phyloP scores from a whole-genome alignment of 1,140 invertebrate species.

The Amyelois transitella region DNA sequence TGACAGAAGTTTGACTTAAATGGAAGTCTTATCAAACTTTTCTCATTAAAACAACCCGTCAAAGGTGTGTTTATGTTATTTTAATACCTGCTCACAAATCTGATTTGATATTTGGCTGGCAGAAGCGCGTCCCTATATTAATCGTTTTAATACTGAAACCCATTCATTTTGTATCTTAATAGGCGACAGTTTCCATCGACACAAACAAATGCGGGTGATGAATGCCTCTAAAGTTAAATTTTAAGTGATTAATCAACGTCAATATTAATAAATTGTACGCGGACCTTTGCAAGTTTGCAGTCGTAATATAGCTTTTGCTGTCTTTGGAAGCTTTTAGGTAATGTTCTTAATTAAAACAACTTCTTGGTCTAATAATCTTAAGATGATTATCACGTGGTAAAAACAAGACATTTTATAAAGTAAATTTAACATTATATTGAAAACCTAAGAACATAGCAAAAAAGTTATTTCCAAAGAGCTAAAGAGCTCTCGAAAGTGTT shows the following conservation, averaged over 20 bases:
- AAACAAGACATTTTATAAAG: too few relatives aligned
- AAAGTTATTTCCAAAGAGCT: too few relatives aligned
- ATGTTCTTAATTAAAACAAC: constrained; percentile 2
- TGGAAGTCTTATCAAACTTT: constrained; percentile 68
- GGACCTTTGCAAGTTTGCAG: background rate
- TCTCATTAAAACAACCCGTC: constrained; percentile 68
- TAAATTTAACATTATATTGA: too few relatives aligned
- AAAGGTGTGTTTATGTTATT: constrained; percentile 69
- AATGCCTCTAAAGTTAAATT: constrained; percentile 6
- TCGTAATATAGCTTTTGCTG: background rate
- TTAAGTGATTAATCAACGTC: constrained; percentile 4
- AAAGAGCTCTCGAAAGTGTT: too few relatives aligned
- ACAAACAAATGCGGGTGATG: constrained; percentile 3
- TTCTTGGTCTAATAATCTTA: too few relatives aligned
- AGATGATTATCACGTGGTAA: too few relatives aligned
- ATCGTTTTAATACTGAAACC: constrained; percentile 5
- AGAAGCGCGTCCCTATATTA: background rate
- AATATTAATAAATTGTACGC: constrained; percentile 1
- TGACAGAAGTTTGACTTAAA: constrained; percentile 68
- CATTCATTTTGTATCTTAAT: constrained; percentile 8
- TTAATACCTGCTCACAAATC: constrained; percentile 52
- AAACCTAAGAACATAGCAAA: too few relatives aligned
- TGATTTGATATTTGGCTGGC: constrained; percentile 22
- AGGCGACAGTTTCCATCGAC: constrained; percentile 4
- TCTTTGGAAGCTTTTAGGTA: background rate